Base-by-base conservation (phyloP, 2,113 vertebrate species). In the Plotosus lineatus region DNA sequence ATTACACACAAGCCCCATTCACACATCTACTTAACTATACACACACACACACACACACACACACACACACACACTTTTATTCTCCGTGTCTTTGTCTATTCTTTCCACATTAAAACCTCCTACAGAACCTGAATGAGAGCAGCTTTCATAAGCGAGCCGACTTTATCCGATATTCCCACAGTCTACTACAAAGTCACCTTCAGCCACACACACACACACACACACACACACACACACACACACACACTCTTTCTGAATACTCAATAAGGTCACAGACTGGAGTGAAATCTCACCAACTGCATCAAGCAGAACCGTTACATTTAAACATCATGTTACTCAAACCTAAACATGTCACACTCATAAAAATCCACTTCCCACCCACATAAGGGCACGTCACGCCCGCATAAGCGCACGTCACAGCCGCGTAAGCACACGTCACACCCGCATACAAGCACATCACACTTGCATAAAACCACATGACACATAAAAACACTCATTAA, bases 1-100 rank as follows among this genome's bases (percentile, higher is more conserved):
- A 85, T 85, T 85, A 84, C 36, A 42, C 75, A 38, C 51, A 51
- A 50, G 50, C 69, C 76, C 69, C 48, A 42, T 83, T 78, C 82
- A 61, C 60, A 28, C 58, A 56, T 17, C 48, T 58, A 79, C 68
- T 83, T 75, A 83, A 75, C 26, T 10, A 74, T 46, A 82, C 28
- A 74, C 40, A 51, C 50, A 12, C 44, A 10, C 66, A 17, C 75
- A 48, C 75, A 58, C 26, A 8, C 55, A 72, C 48, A 46, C 69
- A 72, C 53, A 63, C 65, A 72, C 66, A 51, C 26, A 33, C 17
- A 46, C 81, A 38, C 36, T 6, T 31, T 7, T 26, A 9, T 65
- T 78, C 31, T 3, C 3, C 6, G 61, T 69, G 61, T 28, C 63
- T 4, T 23, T 51, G 38, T 28, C 61, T 50, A 42, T 63, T 75